These are phyloP conservation scores for Galendromus occidentalis DNA, from an alignment of 1,140 invertebrate species.

Conservation along the genomic window DNA sequence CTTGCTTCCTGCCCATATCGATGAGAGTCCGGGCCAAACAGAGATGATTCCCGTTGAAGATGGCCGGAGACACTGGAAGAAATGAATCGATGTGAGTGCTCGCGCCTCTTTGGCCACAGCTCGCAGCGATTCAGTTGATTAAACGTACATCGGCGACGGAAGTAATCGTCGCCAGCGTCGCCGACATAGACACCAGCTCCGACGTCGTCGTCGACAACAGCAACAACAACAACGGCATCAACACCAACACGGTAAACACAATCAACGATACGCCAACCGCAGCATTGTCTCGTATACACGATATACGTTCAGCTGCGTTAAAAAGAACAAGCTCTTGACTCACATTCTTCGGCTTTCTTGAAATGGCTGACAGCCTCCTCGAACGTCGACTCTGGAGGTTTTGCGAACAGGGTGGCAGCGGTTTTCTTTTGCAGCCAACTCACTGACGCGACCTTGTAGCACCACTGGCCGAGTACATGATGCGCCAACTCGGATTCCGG, in stretches of 20 bases:
- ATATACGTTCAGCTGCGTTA: too few relatives aligned
- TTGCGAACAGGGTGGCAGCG: slow-evolving; percentile 43
- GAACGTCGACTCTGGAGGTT: slow-evolving; percentile 40
- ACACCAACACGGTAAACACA: too few relatives aligned
- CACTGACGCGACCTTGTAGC: slow-evolving; percentile 34
- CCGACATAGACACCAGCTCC: too few relatives aligned
- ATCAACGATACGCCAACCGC: too few relatives aligned
- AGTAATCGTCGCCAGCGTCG: too few relatives aligned
- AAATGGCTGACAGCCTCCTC: slow-evolving; percentile 44
- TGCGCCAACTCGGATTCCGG: background rate
- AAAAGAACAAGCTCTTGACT: background rate
- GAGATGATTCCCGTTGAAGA: slow-evolving; percentile 2
- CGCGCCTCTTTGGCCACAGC: too few relatives aligned
- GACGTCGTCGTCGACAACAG: too few relatives aligned
- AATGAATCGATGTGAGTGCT: background rate
- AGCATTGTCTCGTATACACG: too few relatives aligned
- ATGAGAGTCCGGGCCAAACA: background rate
- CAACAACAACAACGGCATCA: too few relatives aligned
- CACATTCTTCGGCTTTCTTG: slow-evolving; percentile 27
- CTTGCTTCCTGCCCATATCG: slow-evolving; percentile 2
- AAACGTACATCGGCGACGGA: too few relatives aligned
- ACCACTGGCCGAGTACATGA: background rate
- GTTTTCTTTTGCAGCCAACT: slow-evolving; percentile 51
- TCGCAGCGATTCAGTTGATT: too few relatives aligned
- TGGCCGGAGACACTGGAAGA: background rate